Evolutionary conservation across 2,113 vertebrate genomes (phyloP).

Genomic region (Plestiodon gilberti): DNA sequence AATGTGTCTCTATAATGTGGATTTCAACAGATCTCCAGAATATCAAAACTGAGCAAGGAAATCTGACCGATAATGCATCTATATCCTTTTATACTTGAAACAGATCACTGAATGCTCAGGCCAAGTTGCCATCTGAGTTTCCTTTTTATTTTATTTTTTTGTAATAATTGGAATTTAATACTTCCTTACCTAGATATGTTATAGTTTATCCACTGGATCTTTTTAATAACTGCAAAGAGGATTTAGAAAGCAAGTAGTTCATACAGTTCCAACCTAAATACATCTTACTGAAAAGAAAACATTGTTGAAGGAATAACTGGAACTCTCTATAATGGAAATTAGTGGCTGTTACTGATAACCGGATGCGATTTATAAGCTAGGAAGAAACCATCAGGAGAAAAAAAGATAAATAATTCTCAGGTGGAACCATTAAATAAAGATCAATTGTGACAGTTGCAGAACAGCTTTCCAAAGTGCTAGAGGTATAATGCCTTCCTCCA

Average conservation of each 20-base stretch:
- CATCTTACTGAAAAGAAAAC: conserved; percentile 60
- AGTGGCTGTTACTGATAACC: conserved; percentile 54
- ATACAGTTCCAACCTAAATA: conserved; percentile 53
- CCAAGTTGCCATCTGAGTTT: not conserved
- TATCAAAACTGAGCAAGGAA: not conserved
- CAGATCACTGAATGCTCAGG: not conserved
- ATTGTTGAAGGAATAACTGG: conserved; percentile 36
- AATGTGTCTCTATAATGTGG: not conserved
- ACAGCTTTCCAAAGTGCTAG: conserved; percentile 23
- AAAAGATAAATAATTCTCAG: conserved; percentile 61
- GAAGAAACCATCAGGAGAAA: conserved; percentile 28
- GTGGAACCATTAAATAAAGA: conserved; percentile 65
- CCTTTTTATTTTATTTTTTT: not conserved
- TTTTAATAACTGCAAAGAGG: conserved; percentile 52
- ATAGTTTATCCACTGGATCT: conserved; percentile 21
- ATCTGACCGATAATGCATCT: not conserved
- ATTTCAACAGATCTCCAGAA: not conserved
- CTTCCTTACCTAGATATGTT: not conserved
- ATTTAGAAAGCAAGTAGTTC: conserved; percentile 48
- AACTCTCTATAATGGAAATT: conserved; percentile 61
- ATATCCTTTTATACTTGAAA: not conserved
- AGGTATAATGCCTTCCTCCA: conserved; percentile 43
- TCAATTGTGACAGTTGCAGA: conserved; percentile 50
- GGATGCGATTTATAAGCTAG: conserved; percentile 52
- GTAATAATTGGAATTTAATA: not conserved